Conservation (phyloP, 2,797 vertebrate species). For the Lutjanus campechanus region DNA sequence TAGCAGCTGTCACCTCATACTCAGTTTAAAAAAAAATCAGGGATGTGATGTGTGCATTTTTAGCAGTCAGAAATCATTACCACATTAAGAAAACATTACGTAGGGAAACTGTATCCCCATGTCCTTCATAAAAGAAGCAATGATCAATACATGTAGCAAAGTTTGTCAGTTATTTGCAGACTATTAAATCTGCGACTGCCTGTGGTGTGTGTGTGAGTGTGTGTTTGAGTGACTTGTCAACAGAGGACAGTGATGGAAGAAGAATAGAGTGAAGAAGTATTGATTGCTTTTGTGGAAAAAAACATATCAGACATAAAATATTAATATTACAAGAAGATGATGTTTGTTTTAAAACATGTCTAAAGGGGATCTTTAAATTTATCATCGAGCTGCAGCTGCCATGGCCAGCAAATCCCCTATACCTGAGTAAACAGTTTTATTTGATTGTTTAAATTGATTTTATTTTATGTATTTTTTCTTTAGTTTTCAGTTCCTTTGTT, state of each 20-base stretch:
- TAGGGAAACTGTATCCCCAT: neutral
- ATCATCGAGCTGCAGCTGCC: neutral
- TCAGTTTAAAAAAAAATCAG: neutral
- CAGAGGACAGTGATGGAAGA: neutral
- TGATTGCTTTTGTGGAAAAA: neutral
- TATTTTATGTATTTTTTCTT: neutral
- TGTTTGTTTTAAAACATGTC: neutral
- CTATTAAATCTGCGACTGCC: neutral
- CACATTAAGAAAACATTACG: neutral
- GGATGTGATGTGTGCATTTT: neutral
- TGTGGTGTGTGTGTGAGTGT: neutral
- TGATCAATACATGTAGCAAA: neutral
- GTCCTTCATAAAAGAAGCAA: neutral
- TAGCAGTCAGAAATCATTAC: slow-evolving; percentile 5
- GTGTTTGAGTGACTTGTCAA: slow-evolving; percentile 1
- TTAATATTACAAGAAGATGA: neutral
- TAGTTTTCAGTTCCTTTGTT: neutral
- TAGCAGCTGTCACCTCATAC: neutral
- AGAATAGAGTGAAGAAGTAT: neutral
- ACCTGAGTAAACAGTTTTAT: neutral
- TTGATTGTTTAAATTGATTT: neutral
- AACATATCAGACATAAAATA: neutral
- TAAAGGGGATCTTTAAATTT: neutral
- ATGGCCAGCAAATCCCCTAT: neutral
- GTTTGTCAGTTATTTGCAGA: neutral